These are phyloP conservation scores for Melanerpes aurifrons DNA, from an alignment of 2,113 vertebrate species.

Conservation along the genomic window DNA sequence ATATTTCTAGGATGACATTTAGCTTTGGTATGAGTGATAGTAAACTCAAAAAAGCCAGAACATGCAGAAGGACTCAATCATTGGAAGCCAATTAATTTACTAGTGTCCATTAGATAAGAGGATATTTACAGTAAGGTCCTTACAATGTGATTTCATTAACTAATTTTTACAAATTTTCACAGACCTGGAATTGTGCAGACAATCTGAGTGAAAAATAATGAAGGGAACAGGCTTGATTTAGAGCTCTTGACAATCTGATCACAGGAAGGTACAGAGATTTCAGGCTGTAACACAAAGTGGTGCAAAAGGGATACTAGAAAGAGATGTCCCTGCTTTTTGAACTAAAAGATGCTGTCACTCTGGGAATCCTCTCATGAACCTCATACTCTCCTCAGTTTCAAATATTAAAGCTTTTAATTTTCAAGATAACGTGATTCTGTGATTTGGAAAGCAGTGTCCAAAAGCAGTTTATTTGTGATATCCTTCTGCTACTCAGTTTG, in stretches of 20 bases:
- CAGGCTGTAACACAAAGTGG: background rate
- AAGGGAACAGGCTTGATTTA: background rate
- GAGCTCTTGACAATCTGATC: background rate
- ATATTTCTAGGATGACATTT: background rate
- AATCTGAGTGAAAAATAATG: conserved; percentile 1
- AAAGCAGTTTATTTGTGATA: background rate
- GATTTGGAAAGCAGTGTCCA: background rate
- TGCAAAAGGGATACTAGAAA: background rate
- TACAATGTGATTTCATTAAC: conserved; percentile 6
- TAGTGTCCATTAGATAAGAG: background rate
- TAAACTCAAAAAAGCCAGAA: background rate
- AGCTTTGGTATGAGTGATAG: background rate
- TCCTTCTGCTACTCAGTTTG: background rate
- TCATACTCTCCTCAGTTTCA: background rate
- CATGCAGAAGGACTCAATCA: background rate
- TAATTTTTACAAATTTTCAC: conserved; percentile 6
- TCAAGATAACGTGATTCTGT: background rate
- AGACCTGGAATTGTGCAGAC: background rate
- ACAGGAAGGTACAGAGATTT: background rate
- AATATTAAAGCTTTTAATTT: background rate
- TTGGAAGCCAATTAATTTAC: conserved; percentile 6
- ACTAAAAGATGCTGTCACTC: background rate
- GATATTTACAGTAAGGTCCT: background rate
- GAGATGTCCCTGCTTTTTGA: background rate
- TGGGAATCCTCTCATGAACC: background rate